Conservation (phyloP, 2,113 vertebrate genomes). For the Cavia porcellus region DNA sequence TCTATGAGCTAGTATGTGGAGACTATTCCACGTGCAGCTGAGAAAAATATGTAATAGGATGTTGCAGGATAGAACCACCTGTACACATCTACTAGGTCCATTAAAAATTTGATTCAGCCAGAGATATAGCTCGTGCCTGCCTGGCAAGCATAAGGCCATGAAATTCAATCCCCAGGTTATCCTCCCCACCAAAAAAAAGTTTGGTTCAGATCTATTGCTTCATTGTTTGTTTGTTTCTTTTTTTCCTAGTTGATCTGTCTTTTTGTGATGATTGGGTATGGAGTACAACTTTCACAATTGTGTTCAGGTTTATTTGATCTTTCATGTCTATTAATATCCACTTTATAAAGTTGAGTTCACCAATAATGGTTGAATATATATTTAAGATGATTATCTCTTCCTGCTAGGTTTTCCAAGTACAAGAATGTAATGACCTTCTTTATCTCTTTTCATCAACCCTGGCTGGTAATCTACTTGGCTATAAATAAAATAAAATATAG, state of each 20-base stretch:
- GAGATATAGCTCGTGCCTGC: no score
- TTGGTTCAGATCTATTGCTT: not conserved
- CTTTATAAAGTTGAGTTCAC: not conserved
- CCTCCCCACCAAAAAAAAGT: no score
- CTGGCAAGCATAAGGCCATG: no score
- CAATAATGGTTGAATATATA: not conserved
- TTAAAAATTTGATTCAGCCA: not conserved
- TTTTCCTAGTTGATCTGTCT: not conserved
- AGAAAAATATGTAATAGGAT: not conserved
- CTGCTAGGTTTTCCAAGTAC: not conserved
- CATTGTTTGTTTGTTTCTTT: not conserved
- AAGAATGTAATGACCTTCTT: not conserved
- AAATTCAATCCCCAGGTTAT: no score
- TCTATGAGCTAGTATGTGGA: not conserved
- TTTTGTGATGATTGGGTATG: not conserved
- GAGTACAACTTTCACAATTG: not conserved
- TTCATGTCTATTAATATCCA: not conserved
- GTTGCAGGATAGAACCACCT: not conserved
- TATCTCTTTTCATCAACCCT: not conserved
- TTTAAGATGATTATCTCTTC: not conserved
- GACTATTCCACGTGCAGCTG: not conserved
- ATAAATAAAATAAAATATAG: not conserved
- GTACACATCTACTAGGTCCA: not conserved
- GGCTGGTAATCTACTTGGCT: not conserved
- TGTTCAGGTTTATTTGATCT: not conserved